Base-by-base conservation (phyloP, 2,113 vertebrate genomes). In the Equus quagga region DNA sequence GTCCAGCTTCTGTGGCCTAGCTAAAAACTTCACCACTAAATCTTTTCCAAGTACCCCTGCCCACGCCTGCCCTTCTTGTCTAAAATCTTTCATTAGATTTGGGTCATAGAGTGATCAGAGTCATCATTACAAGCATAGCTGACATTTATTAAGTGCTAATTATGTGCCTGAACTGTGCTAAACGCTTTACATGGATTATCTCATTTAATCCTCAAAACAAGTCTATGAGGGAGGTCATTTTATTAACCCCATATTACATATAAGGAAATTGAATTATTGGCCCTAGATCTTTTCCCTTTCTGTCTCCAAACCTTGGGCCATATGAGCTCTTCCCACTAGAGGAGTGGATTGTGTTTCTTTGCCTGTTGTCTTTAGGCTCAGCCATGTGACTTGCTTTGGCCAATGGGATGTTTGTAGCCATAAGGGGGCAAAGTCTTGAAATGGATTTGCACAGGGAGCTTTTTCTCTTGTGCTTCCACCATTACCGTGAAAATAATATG, bases 131-230 rank as follows among this genome's bases (percentile, higher is more conserved):
- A 76, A 94, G 86, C 82, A 96, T 14, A 80, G 44, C 31, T 87
- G 65, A 89, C 62, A 60, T 88, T 75, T 80, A 72, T 62, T 65
- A 87, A 79, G 56, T 51, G 54, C 24, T 79, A 97, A 94, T 70
- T 75, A 79, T 41, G 44, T 65, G 36, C 31, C 6, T 73, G 2
- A 7, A 54, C 7, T 73, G n/a, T 60, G n/a, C 44, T 93, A 79
- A 97, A 33, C 24, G 28, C 18, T 93, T 94, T 89, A 67, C 31
- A 24, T 91, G 88, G 64, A 82, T 83, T 86, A 70, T 69, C 78
- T 89, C 56, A 85, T 64, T 96, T 95, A 92, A 65, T 70, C n/a
- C n/a, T 96, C 54, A 85, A 78, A 93, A 81, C 14, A 82, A 58
- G 12, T 54, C 70, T 78, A 51, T 14, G 26, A 81, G 49, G 67